phyloP scores from a whole-genome alignment of 2,888 invertebrate genomes.

The Trachelus troglodyta region DNA sequence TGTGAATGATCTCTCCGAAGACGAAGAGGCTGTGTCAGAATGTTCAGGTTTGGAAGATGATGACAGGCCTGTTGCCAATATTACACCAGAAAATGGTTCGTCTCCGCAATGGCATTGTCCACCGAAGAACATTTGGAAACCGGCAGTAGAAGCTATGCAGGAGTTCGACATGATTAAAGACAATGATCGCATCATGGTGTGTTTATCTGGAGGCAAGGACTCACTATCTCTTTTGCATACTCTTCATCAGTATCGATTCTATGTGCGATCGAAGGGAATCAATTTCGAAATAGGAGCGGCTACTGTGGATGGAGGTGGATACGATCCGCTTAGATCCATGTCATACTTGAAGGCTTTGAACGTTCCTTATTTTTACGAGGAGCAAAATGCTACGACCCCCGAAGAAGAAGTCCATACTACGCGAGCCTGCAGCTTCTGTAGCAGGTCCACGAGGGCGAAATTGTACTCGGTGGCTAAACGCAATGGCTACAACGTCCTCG shows the following conservation, averaged over 20 bases:
- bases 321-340: conserved; percentile 72
- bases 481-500: conserved; percentile 87
- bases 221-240: conserved; percentile 88
- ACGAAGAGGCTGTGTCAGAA: conserved; percentile 46
- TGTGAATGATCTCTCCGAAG: conserved; percentile 57
- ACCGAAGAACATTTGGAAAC: conserved; percentile 85
- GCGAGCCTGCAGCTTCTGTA: conserved; percentile 76
- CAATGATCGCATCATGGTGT: conserved; percentile 85
- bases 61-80: conserved; percentile 40
- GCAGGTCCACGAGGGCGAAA: conserved; percentile 78
- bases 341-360: conserved; percentile 71
- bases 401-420: conserved; percentile 70
- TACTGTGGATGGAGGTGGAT: conserved; percentile 79
- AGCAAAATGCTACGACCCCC: conserved; percentile 74
- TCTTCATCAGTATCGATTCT: conserved; percentile 85
- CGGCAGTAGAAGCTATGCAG: conserved; percentile 82
- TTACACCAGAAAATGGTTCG: conserved; percentile 34
- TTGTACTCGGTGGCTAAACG: conserved; percentile 80
- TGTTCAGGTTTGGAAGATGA: conserved; percentile 37
- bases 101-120: conserved; percentile 77
- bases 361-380: conserved; percentile 73
- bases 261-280: conserved; percentile 79
- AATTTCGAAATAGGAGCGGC: conserved; percentile 80
- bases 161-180: conserved; percentile 87
- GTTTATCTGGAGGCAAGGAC: conserved; percentile 86